These are phyloP conservation scores for Trachelus troglodyta DNA, from an alignment of 2,888 invertebrate species.

Conservation along the genomic window DNA sequence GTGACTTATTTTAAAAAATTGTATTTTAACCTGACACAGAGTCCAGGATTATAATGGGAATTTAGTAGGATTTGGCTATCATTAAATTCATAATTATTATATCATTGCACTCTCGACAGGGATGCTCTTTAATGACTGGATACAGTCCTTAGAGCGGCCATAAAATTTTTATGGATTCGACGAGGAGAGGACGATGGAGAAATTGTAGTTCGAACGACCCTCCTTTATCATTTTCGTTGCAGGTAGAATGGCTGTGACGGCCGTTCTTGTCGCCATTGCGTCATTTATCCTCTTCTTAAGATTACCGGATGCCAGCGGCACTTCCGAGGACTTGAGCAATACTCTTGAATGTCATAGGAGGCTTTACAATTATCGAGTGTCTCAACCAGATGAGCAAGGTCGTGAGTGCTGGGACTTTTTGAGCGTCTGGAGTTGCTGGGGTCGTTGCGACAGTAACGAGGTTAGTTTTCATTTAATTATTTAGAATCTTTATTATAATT, in stretches of 20 bases:
- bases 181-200: not conserved
- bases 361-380: conserved; percentile 75
- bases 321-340: conserved; percentile 54
- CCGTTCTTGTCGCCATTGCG: not conserved
- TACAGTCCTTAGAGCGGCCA: not conserved
- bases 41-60: not conserved
- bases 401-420: conserved; percentile 81
- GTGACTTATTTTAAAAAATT: not conserved
- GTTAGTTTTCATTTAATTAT: conserved; percentile 64
- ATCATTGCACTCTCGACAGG: not conserved
- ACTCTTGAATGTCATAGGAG: conserved; percentile 77
- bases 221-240: not conserved
- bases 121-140: not conserved
- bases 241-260: conserved; percentile 2
- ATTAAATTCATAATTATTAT: not conserved
- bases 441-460: conserved; percentile 86
- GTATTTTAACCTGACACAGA: not conserved
- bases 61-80: not conserved
- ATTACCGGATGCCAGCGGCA: not conserved
- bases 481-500: not conserved
- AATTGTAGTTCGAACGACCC: not conserved
- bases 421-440: conserved; percentile 83
- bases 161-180: not conserved
- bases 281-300: conserved; percentile 8
- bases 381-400: conserved; percentile 74